These are phyloP conservation scores for Tetragnatha montana DNA, from an alignment of 2,888 invertebrate genomes.

Conservation along the genomic window DNA sequence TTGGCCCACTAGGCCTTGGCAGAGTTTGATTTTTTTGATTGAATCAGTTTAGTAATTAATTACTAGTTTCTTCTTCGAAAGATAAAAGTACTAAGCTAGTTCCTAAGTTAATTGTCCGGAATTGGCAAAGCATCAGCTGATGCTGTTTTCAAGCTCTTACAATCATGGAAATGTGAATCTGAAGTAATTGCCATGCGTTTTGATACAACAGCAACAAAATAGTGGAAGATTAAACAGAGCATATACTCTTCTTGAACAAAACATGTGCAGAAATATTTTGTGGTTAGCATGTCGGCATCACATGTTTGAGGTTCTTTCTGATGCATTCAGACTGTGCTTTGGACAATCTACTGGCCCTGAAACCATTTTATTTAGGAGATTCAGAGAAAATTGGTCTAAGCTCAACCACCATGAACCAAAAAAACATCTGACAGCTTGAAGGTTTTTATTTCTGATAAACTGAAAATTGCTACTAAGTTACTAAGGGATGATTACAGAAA, in stretches of 20 bases:
- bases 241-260: not conserved
- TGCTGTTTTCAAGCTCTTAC: slow-evolving; percentile 15
- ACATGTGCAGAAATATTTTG: slow-evolving; percentile 21
- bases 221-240: slow-evolving; percentile 10
- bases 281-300: slow-evolving; percentile 16
- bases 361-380: slow-evolving; percentile 14
- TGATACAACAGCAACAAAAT: not conserved
- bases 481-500: slow-evolving; percentile 5
- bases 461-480: slow-evolving; percentile 1
- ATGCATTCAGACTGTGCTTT: not conserved
- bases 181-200: slow-evolving; percentile 9
- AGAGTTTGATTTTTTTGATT: too few species aligned
- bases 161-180: slow-evolving; percentile 13
- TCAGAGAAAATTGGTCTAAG: slow-evolving; percentile 7
- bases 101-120: not conserved
- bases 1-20: too few species aligned
- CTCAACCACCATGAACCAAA: slow-evolving; percentile 15
- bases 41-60: too few species aligned
- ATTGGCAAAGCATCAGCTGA: not conserved
- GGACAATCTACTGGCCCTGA: slow-evolving; percentile 13
- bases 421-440: slow-evolving; percentile 21
- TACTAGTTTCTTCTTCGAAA: slow-evolving; percentile 12
- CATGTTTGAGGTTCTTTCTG: slow-evolving; percentile 5
- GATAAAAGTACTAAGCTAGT: not conserved
- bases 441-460: not conserved